Percentiles rank a stretch among this genome's conserved stretches.
These are phyloP conservation scores for Pao palembangensis DNA, from an alignment of 2,113 vertebrate genomes.

Conservation along the genomic window DNA sequence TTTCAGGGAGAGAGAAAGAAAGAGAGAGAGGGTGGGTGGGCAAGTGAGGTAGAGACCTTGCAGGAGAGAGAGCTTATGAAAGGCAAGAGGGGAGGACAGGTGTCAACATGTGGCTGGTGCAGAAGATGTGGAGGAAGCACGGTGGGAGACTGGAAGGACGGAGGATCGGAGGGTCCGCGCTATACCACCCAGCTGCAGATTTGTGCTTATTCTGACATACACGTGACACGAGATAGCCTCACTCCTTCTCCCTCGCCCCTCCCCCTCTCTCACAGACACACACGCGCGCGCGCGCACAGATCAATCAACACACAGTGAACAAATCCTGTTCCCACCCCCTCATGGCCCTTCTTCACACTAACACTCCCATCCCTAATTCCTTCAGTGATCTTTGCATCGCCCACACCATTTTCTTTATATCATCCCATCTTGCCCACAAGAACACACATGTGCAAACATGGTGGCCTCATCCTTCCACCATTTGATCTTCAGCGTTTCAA, in stretches of 20 bases:
- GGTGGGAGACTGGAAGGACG: constrained; percentile 39
- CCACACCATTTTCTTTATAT: background rate
- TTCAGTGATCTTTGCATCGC: constrained; percentile 11
- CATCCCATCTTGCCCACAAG: constrained; percentile 4
- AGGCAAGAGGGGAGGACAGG: constrained; percentile 39
- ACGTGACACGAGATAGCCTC: constrained; percentile 48
- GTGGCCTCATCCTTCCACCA: constrained; percentile 16
- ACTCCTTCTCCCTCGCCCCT: constrained; percentile 12
- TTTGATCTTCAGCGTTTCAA: constrained; percentile 1
- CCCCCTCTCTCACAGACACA: constrained; percentile 7
- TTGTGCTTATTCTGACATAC: constrained; percentile 60
- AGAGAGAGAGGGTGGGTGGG: background rate
- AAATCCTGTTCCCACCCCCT: constrained; percentile 44
- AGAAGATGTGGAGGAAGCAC: constrained; percentile 44
- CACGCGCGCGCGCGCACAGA: constrained; percentile 22
- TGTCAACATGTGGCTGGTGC: constrained; percentile 35
- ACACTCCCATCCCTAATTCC: constrained; percentile 27
- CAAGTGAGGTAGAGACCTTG: background rate
- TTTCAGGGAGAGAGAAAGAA: constrained; percentile 1
- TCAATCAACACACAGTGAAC: constrained; percentile 29
- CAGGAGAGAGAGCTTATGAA: constrained; percentile 26
- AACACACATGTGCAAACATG: constrained; percentile 15
- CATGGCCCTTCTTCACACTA: constrained; percentile 27
- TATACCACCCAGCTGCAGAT: constrained; percentile 43
- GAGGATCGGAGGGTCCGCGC: constrained; percentile 31